phyloP scores from a whole-genome alignment of 2,888 invertebrate species.

The Parnassius mnemosyne region DNA sequence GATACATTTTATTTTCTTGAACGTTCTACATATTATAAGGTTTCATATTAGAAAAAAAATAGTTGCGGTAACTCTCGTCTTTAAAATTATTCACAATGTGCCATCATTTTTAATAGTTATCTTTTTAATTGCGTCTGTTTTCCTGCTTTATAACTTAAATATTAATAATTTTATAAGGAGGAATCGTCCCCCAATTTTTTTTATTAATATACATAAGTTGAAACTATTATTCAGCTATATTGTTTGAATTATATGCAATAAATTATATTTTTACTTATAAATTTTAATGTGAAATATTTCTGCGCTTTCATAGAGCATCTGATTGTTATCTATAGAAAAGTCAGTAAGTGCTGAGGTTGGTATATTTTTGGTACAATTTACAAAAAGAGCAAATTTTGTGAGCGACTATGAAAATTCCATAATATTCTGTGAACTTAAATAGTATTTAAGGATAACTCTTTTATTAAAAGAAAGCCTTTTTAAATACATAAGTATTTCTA shows the following conservation, averaged over 20 bases:
- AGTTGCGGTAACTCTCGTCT: conserved; percentile 5
- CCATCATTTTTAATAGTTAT: conserved; percentile 36
- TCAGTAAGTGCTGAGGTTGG: conserved; percentile 23
- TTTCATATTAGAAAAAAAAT: too few species aligned
- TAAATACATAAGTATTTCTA: conserved; percentile 23
- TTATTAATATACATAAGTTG: background rate
- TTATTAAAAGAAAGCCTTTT: conserved; percentile 1
- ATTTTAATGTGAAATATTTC: conserved; percentile 9
- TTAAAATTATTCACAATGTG: conserved; percentile 34
- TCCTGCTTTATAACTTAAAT: conserved; percentile 30
- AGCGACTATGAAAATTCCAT: conserved; percentile 3
- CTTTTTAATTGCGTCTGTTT: conserved; percentile 26
- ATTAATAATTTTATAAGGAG: conserved; percentile 17
- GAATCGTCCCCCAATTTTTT: conserved; percentile 12
- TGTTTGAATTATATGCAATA: background rate
- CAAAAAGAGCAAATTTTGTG: conserved; percentile 24
- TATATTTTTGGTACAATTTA: conserved; percentile 32
- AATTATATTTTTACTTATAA: conserved; percentile 1
- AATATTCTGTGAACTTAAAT: conserved; percentile 5
- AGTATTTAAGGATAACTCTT: conserved; percentile 19
- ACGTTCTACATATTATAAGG: background rate
- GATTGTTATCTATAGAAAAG: conserved; percentile 9
- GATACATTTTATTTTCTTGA: too few species aligned
- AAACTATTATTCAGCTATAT: too few species aligned
- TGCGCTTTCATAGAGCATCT: conserved; percentile 9